Base-by-base conservation (phyloP, 2,797 vertebrate species). In the Gallinago solitaria region DNA sequence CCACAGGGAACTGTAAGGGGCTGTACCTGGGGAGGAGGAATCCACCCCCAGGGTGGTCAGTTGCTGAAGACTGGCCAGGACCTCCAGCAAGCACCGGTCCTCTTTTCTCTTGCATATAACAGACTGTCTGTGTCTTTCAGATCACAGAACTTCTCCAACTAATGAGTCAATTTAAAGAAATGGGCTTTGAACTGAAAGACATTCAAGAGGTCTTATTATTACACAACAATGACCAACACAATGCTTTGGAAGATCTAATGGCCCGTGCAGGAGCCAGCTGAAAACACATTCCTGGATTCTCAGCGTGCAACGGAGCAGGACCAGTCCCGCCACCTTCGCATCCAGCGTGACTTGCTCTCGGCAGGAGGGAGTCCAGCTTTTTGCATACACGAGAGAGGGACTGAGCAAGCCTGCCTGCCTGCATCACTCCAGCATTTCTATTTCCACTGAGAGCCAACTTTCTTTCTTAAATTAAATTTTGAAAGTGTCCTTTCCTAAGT, bases 151-250 rank as follows among this genome's bases (percentile, higher is more conserved):
- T 99, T 93, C 99, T 99, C 91, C 98, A 99, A 43, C 98, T 99
- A 85, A 99, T 99, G 99, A 99, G 99, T 83, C 99, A 99, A 94
- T 99, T 99, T 97, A 98, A 99, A 59, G 99, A 99, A 97, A 99
- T 99, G 99, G 99, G 99, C 82, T 99, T 99, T 98, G 99, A 99
- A 97, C 98, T 98, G 61, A 98, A 99, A 65, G 98, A 99, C 97
- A 99, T 99, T 98, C 99, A 99, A 96, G 99, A 99, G 91, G 99
- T 98, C 95, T 98, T 99, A 95, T 95, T 99, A 94, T 97, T 99
- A 96, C 99, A 99, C 98, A 99, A 99, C 97, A 99, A 99, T 0
- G 99, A 99, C 97, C 99, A 98, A 98, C 99, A 99, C 91, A 99
- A 98, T 25, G 99, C 99, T 92, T 97, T 99, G 97, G 99, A 99